These are phyloP conservation scores for Chelonia mydas DNA, from an alignment of 2,797 vertebrate genomes.

Conservation along the genomic window DNA sequence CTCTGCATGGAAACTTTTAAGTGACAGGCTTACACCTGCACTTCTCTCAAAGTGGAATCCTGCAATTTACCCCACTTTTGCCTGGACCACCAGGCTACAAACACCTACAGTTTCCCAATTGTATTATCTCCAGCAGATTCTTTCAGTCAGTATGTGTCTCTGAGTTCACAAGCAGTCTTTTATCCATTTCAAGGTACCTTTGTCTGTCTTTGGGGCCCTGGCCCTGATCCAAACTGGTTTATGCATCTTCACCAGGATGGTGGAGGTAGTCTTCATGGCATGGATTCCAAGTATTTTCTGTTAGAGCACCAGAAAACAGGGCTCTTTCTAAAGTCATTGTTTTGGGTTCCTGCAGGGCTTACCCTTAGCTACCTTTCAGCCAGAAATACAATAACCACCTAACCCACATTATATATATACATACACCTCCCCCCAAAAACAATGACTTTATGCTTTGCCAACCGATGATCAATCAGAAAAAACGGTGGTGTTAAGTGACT, in stretches of 20 bases:
- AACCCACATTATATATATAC: background rate
- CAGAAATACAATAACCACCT: background rate
- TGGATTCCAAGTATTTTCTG: fast-evolving
- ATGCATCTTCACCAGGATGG: background rate
- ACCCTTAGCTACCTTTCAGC: background rate
- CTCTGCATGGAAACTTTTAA: background rate
- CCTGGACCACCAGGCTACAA: background rate
- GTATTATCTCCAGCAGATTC: background rate
- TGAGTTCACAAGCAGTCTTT: background rate
- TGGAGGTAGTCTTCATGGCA: background rate
- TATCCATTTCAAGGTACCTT: background rate
- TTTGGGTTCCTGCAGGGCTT: background rate
- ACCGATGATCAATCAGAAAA: background rate
- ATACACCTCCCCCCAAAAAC: too few species aligned
- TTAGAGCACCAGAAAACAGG: background rate
- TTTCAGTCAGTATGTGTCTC: background rate
- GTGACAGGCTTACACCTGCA: background rate
- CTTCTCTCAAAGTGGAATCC: background rate
- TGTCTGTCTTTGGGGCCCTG: background rate
- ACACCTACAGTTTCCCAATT: background rate
- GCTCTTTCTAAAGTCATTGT: background rate
- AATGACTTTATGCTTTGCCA: too few species aligned
- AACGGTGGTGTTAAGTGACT: background rate
- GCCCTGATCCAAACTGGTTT: background rate
- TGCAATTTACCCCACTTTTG: background rate